Evolutionary conservation across 1,140 invertebrate species (phyloP).

Genomic region (Amyelois transitella): DNA sequence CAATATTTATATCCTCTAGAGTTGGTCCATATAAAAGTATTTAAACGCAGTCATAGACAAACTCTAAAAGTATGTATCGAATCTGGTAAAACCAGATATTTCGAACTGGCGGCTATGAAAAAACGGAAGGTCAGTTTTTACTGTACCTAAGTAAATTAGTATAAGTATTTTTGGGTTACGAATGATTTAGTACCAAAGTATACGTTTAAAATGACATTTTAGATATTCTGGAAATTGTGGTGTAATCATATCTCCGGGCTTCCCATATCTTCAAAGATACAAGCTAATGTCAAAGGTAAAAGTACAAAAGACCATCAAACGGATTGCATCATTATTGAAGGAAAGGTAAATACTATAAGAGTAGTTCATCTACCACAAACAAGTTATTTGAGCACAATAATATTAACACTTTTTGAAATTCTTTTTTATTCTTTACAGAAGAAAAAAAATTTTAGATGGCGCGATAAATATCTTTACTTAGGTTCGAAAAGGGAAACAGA

Average conservation of each 20-base stretch:
- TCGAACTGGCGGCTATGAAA: slow-evolving; percentile 64
- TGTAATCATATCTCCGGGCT: slow-evolving; percentile 54
- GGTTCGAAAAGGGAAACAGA: slow-evolving; percentile 33
- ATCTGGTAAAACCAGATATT: slow-evolving; percentile 63
- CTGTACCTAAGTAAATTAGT: neutral
- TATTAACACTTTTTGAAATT: neutral
- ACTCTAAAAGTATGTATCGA: slow-evolving; percentile 76
- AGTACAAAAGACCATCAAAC: neutral
- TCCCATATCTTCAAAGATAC: neutral
- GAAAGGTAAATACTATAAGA: neutral
- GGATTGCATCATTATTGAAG: neutral
- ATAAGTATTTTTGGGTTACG: neutral
- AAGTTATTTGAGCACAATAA: neutral
- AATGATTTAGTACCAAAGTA: neutral
- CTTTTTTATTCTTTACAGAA: neutral
- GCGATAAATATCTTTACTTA: slow-evolving; percentile 60
- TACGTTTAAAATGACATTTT: slow-evolving; percentile 4
- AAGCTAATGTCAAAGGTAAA: neutral
- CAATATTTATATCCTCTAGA: slow-evolving; percentile 76
- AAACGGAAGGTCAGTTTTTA: slow-evolving; percentile 53
- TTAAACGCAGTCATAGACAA: slow-evolving; percentile 67
- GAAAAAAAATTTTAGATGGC: slow-evolving; percentile 37
- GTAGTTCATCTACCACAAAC: neutral
- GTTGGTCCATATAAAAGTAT: slow-evolving; percentile 75
- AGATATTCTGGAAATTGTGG: slow-evolving; percentile 76